Percentiles rank a stretch among this genome's conserved stretches.
Evolutionary conservation across 2,888 invertebrate genomes (phyloP).

Genomic region (Dendrolimus pini): DNA sequence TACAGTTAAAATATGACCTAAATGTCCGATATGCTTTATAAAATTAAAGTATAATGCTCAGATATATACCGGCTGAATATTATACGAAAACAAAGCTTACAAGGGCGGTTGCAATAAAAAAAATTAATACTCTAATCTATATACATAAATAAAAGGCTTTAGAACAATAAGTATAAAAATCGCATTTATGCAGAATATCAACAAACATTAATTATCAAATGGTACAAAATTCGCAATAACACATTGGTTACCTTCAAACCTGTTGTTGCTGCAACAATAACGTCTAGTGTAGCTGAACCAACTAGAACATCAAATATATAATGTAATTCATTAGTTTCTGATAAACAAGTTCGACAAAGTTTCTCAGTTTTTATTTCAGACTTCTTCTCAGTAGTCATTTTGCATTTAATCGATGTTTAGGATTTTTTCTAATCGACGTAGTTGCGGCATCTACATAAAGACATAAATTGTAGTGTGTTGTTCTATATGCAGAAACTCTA

Average conservation of each 20-base stretch:
- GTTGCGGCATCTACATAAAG: too few relatives aligned
- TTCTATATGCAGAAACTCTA: too few relatives aligned
- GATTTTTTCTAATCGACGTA: too few relatives aligned
- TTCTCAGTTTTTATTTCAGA: slow-evolving; percentile 44
- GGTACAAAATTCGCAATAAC: not conserved
- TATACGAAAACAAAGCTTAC: not conserved
- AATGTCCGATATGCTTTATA: too few relatives aligned
- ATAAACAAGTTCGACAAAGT: slow-evolving; percentile 60
- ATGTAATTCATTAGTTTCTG: slow-evolving; percentile 45
- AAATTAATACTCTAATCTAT: not conserved
- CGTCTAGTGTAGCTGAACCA: slow-evolving; percentile 35
- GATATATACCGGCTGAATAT: too few relatives aligned
- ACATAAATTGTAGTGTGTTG: too few relatives aligned
- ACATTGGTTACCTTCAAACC: slow-evolving; percentile 44
- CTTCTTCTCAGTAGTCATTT: slow-evolving; percentile 10
- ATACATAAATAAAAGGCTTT: not conserved
- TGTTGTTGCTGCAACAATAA: slow-evolving; percentile 42
- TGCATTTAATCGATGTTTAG: too few relatives aligned
- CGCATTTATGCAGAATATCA: not conserved
- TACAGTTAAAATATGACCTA: too few relatives aligned
- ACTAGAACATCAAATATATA: slow-evolving; percentile 44
- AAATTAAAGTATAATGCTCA: too few relatives aligned
- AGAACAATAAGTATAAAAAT: not conserved
- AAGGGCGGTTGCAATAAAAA: not conserved
- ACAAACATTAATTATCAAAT: not conserved